Percentiles rank a stretch among this genome's conserved stretches.
These are phyloP conservation scores for Drosophila pachea DNA, from an alignment of 1,140 invertebrate genomes.

Conservation along the genomic window DNA sequence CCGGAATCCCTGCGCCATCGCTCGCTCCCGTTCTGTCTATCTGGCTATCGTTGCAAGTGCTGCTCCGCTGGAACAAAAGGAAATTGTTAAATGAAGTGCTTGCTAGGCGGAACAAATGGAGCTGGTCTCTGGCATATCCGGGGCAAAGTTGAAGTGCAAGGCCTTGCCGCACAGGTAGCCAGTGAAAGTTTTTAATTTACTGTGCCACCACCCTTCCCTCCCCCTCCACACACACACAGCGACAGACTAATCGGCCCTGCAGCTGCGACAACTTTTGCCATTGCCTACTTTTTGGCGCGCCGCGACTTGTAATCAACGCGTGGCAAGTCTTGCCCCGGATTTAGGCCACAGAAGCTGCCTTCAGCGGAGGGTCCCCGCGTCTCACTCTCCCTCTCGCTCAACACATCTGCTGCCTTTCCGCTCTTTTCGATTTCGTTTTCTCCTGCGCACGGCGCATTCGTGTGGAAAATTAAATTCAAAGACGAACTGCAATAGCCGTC, in stretches of 20 bases:
- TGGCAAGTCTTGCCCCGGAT: slow-evolving; percentile 17
- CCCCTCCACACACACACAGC: neutral
- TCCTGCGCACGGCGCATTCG: slow-evolving; percentile 48
- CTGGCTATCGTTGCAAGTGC: slow-evolving; percentile 43
- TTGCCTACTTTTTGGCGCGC: slow-evolving; percentile 56
- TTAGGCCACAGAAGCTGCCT: slow-evolving; percentile 22
- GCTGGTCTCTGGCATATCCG: neutral
- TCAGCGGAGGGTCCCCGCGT: too few species aligned
- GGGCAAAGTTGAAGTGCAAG: slow-evolving; percentile 53
- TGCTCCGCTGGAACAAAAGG: slow-evolving; percentile 46
- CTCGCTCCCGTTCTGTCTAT: neutral
- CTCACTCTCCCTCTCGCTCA: too few species aligned
- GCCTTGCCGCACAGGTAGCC: slow-evolving; percentile 21
- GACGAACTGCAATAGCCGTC: slow-evolving; percentile 43
- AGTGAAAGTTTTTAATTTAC: slow-evolving; percentile 63
- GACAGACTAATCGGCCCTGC: slow-evolving; percentile 42
- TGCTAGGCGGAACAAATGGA: slow-evolving; percentile 43
- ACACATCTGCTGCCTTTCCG: neutral
- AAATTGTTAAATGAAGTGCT: slow-evolving; percentile 72
- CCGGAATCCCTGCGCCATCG: neutral
- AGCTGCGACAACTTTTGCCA: slow-evolving; percentile 45
- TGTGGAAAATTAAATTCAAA: slow-evolving; percentile 70
- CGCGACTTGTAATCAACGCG: slow-evolving; percentile 62
- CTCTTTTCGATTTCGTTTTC: slow-evolving; percentile 52
- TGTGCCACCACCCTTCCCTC: slow-evolving; percentile 26